phyloP scores from a whole-genome alignment of 2,113 vertebrate species.

The Todiramphus chloris region DNA sequence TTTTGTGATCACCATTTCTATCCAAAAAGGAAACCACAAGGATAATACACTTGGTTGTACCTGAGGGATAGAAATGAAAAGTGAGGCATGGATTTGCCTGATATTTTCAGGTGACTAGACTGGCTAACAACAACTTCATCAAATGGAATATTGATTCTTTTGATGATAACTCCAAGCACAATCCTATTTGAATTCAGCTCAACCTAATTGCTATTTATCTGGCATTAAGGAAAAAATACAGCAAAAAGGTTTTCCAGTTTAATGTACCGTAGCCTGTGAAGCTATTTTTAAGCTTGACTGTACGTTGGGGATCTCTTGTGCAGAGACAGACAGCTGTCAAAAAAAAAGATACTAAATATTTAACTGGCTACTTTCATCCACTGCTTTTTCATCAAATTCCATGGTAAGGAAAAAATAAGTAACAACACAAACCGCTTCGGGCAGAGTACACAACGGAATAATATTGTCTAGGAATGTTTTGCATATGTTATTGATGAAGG shows the following conservation, averaged over 20 bases:
- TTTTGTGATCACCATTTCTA: background rate
- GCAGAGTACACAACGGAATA: background rate
- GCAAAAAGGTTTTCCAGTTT: background rate
- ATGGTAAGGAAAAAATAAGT: background rate
- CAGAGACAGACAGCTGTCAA: background rate
- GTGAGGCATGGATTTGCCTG: background rate
- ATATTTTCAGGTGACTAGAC: background rate
- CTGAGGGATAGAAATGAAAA: background rate
- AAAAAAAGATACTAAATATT: background rate
- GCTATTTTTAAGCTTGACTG: background rate
- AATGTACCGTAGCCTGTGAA: background rate
- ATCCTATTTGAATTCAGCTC: conserved; percentile 5
- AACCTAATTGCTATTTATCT: conserved; percentile 17
- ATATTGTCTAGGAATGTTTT: background rate
- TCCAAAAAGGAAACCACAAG: background rate
- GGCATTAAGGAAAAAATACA: background rate
- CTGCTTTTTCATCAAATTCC: background rate
- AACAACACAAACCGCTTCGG: background rate
- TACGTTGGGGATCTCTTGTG: background rate
- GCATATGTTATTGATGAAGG: background rate
- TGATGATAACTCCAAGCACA: background rate
- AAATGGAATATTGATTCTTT: conserved; percentile 27
- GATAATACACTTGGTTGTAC: background rate
- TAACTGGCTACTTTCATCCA: background rate
- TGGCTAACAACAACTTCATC: background rate